These are phyloP conservation scores for Sphinx pinastri DNA, from an alignment of 2,888 invertebrate genomes.

Conservation along the genomic window DNA sequence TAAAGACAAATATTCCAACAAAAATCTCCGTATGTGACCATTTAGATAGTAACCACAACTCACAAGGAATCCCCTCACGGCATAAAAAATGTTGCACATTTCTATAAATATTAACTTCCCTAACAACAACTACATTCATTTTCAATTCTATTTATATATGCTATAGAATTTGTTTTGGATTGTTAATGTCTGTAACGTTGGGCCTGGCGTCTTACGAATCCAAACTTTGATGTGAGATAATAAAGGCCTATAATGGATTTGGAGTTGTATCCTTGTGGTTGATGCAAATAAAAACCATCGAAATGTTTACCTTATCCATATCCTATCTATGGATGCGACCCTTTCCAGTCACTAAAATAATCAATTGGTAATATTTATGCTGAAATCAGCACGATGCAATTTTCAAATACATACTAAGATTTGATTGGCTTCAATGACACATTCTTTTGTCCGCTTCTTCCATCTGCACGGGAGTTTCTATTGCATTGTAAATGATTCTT, in stretches of 20 bases:
- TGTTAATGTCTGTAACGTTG: constrained; percentile 38
- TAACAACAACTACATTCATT: constrained; percentile 45
- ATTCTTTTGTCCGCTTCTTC: background rate
- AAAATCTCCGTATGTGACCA: constrained; percentile 32
- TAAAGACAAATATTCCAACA: constrained; percentile 20
- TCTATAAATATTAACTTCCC: constrained; percentile 66
- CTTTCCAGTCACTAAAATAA: constrained; percentile 23
- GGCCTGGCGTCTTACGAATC: constrained; percentile 62
- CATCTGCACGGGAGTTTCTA: background rate
- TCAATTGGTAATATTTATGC: background rate
- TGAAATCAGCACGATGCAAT: background rate
- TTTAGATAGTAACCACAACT: constrained; percentile 54
- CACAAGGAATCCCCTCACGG: constrained; percentile 65
- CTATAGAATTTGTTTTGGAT: constrained; percentile 59
- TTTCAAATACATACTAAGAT: background rate
- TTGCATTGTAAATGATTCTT: no score
- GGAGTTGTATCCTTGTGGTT: constrained; percentile 65
- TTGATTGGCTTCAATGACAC: background rate
- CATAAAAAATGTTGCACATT: constrained; percentile 65
- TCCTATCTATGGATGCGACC: constrained; percentile 55
- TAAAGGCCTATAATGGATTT: constrained; percentile 78
- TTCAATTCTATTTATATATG: constrained; percentile 54
- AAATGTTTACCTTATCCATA: constrained; percentile 55
- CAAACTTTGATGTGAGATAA: constrained; percentile 74
- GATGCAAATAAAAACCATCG: constrained; percentile 57